These are phyloP conservation scores for Microcebus lehilahytsara DNA, from an alignment of 2,113 vertebrate genomes.

Conservation along the genomic window DNA sequence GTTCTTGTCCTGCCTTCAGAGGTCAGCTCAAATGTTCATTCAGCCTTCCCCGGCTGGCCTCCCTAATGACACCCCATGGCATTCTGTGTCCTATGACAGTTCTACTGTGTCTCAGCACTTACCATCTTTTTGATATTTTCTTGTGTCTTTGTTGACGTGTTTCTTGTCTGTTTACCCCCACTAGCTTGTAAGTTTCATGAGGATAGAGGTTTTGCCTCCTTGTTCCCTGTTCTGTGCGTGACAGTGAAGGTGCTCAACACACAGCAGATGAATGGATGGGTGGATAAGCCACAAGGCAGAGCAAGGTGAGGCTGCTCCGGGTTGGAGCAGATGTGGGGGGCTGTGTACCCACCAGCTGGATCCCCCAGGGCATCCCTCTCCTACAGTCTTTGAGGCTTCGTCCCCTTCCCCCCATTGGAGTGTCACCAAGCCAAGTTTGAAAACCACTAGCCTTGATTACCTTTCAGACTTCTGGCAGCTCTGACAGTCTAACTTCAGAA, in stretches of 20 bases:
- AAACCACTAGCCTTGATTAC: neutral
- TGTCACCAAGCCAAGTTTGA: neutral
- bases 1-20: neutral
- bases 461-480: neutral
- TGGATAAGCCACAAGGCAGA: no score
- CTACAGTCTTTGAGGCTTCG: neutral
- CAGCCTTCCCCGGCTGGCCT: neutral
- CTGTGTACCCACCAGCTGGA: neutral
- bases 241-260: neutral
- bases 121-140: neutral
- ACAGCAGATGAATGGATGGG: neutral
- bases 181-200: neutral
- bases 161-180: neutral
- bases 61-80: neutral
- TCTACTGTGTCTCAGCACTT: neutral
- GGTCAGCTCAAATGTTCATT: neutral
- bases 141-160: neutral
- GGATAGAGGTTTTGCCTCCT: neutral
- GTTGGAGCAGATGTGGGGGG: neutral
- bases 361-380: no score
- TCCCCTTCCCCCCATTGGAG: fast-evolving
- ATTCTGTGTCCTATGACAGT: fast-evolving
- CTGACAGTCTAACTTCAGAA: neutral
- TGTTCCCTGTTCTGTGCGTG: fast-evolving
- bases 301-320: neutral